Evolutionary conservation across 2,888 invertebrate species (phyloP).

Genomic region (Cephus rjabovi): DNA sequence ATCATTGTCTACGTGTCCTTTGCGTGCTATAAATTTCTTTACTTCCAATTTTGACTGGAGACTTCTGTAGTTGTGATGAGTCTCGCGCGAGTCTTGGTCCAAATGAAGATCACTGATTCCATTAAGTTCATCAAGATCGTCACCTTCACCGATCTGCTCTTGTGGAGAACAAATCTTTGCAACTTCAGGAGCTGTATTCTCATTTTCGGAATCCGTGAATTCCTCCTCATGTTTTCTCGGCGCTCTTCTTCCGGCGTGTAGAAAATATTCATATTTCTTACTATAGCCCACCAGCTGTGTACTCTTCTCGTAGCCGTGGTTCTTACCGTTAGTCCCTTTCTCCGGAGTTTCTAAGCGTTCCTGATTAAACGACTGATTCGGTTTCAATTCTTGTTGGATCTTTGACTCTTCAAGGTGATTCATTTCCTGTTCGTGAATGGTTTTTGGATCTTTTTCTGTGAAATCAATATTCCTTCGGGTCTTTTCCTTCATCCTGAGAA

Average conservation of each 20-base stretch:
- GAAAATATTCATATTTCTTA: slow-evolving; percentile 25
- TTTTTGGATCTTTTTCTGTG: slow-evolving; percentile 12
- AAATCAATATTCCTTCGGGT: slow-evolving; percentile 39
- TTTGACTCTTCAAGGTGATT: neutral
- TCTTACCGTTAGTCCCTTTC: slow-evolving; percentile 2
- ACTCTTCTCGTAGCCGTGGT: slow-evolving; percentile 8
- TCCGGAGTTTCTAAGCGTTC: neutral
- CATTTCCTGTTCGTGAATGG: neutral
- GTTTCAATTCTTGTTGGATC: neutral
- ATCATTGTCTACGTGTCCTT: slow-evolving; percentile 43
- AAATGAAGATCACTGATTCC: neutral
- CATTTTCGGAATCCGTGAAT: slow-evolving; percentile 40
- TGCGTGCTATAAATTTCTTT: slow-evolving; percentile 56
- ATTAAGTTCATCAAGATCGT: neutral
- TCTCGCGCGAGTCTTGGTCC: neutral
- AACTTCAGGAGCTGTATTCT: slow-evolving; percentile 14
- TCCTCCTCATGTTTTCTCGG: slow-evolving; percentile 12
- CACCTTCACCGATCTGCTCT: neutral
- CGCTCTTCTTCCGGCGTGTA: slow-evolving; percentile 1
- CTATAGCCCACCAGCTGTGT: slow-evolving; percentile 12
- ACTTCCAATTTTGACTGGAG: slow-evolving; percentile 49
- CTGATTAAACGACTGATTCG: neutral
- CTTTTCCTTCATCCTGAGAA: slow-evolving; percentile 34
- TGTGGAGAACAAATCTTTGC: slow-evolving; percentile 9
- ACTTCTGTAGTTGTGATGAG: slow-evolving; percentile 39